phyloP scores from a whole-genome alignment of 2,113 vertebrate species.

The Prietella phreatophila region DNA sequence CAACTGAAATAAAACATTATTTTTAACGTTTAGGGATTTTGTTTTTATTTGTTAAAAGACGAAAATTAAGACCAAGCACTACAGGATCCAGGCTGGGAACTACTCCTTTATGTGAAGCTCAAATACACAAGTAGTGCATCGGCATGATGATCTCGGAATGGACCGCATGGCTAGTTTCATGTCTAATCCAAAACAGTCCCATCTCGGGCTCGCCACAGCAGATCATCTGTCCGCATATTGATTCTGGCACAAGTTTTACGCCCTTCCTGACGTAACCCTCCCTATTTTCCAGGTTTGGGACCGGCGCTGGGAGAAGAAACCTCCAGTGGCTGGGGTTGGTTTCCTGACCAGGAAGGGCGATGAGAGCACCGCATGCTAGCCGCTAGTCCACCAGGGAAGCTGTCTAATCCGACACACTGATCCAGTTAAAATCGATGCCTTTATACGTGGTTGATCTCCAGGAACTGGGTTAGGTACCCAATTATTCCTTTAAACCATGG shows the following conservation, averaged over 20 bases:
- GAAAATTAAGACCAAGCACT: background rate
- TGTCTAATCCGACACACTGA: background rate
- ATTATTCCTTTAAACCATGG: background rate
- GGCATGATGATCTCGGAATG: background rate
- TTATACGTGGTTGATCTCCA: background rate
- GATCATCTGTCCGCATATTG: no score
- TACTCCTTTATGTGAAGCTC: background rate
- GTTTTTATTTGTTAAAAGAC: background rate
- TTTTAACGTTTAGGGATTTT: background rate
- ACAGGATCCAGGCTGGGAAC: background rate
- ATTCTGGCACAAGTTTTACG: no score
- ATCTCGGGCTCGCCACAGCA: no score
- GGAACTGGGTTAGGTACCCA: background rate
- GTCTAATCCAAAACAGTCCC: background rate
- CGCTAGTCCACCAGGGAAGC: no score
- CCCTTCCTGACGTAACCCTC: no score
- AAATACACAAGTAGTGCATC: background rate
- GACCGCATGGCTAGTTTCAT: background rate
- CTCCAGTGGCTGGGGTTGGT: no score
- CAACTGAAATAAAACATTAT: background rate
- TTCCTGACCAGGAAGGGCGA: no score
- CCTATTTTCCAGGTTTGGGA: no score
- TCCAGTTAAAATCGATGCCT: background rate
- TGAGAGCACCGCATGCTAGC: no score
- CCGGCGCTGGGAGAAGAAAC: no score